Percentiles rank a stretch among this genome's conserved stretches.
phyloP scores from a whole-genome alignment of 2,797 vertebrate species.

The Pangasius djambal region DNA sequence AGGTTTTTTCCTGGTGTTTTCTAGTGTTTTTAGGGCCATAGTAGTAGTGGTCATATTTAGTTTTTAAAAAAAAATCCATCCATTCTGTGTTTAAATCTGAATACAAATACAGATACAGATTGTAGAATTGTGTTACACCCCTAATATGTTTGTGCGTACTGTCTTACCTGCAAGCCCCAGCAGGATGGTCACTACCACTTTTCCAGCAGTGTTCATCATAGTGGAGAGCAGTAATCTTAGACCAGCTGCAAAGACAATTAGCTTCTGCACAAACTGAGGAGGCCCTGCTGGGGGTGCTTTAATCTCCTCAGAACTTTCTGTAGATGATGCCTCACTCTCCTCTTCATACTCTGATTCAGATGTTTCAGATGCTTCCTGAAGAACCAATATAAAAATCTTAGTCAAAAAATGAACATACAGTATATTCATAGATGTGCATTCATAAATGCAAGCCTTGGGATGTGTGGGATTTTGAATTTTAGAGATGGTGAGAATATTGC shows the following conservation, averaged over 20 bases:
- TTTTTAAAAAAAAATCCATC: background rate
- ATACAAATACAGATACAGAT: background rate
- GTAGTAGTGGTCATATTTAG: background rate
- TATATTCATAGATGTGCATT: background rate
- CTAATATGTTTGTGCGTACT: background rate
- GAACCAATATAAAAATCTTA: background rate
- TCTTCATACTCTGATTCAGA: constrained; percentile 73
- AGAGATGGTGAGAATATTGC: background rate
- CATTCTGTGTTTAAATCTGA: background rate
- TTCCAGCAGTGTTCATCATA: constrained; percentile 75
- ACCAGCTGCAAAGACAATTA: constrained; percentile 70
- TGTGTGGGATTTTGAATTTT: background rate
- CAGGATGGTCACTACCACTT: constrained; percentile 77
- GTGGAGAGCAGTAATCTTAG: constrained; percentile 73
- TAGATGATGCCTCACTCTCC: constrained; percentile 69
- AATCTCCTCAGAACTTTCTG: constrained; percentile 69
- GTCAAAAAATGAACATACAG: background rate
- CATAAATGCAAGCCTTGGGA: background rate
- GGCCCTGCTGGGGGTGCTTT: constrained; percentile 54
- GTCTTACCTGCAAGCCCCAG: constrained; percentile 80
- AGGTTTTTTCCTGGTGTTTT: background rate
- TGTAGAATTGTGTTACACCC: background rate
- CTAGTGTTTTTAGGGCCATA: background rate
- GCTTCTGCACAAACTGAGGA: constrained; percentile 75
- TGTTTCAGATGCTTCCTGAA: constrained; percentile 56